These are phyloP conservation scores for Batillaria attramentaria DNA, from an alignment of 1,140 invertebrate genomes.

Conservation along the genomic window DNA sequence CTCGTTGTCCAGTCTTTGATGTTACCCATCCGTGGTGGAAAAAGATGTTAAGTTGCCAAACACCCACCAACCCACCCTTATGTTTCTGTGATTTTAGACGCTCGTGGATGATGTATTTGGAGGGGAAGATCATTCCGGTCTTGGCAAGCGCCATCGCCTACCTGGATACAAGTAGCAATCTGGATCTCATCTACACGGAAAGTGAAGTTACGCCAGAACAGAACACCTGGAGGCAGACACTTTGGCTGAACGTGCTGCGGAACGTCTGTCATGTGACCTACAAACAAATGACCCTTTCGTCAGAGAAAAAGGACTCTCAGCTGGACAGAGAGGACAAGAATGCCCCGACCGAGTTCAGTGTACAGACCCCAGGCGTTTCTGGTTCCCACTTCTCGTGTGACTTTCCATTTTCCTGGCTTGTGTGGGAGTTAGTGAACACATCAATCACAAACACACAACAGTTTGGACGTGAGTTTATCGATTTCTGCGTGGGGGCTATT, in stretches of 20 bases:
- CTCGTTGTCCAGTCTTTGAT: background rate
- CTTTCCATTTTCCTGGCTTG: constrained; percentile 60
- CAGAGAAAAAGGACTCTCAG: constrained; percentile 34
- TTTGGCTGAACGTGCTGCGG: constrained; percentile 3
- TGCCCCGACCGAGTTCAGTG: constrained; percentile 26
- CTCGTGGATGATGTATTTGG: constrained; percentile 48
- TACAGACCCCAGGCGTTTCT: too few relatives aligned
- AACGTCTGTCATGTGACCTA: constrained; percentile 37
- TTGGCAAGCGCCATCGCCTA: constrained; percentile 57
- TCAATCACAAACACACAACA: too few relatives aligned
- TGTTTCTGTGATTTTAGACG: constrained; percentile 36
- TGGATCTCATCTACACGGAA: constrained; percentile 46
- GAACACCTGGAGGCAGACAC: background rate
- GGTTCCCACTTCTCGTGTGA: too few relatives aligned
- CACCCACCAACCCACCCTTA: too few relatives aligned
- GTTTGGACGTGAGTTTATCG: too few relatives aligned
- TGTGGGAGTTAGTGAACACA: constrained; percentile 47
- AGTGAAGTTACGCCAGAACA: constrained; percentile 2
- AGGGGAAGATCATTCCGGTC: constrained; percentile 53
- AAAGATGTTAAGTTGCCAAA: too few relatives aligned
- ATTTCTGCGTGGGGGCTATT: too few relatives aligned
- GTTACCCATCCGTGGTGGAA: background rate
- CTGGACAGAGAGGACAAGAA: constrained; percentile 41
- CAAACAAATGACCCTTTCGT: constrained; percentile 37
- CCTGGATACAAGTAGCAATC: constrained; percentile 56